Evolutionary conservation across 2,888 invertebrate genomes (phyloP), one percentile per base, ranked within the genome.

Genomic region (Vannuccia rotundouncinata): DNA sequence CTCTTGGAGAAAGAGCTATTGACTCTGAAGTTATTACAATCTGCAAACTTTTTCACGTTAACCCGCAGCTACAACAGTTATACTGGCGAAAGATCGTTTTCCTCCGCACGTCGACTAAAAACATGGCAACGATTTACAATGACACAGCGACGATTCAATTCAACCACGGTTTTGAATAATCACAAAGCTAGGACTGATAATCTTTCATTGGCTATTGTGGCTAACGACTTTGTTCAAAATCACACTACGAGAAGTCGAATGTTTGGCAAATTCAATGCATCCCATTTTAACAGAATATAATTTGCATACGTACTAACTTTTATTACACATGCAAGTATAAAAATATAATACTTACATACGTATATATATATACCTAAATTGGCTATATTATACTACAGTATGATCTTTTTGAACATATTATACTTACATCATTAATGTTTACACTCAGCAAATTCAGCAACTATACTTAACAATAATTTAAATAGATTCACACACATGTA

Each of bases 211-310:
- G 22, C 5, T 66, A 66, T 66, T 66, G 66, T 66, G 66, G 66
- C 66, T 66, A 66, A 66, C 66, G 66, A 66, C 5, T 66, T 66
- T 66, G 66, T 66, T 66, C 66, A 66, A 66, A 66, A 66, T 66
- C 66, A 66, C 66, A 66, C 66, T 22, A 66, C 66, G 66, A 66
- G 66, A 66, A 66, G 66, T 66, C 66, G 66, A 66, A 66, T 66
- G 66, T 66, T 66, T 66, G 66, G 66, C 66, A 66, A 66, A 66
- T 66, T 66, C 66, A 66, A 66, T 66, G 25, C 66, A 66, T 66
- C 66, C 66, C 66, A 66, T 5, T 66, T 66, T 66, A 66, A 66
- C 25, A 66, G 66, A 66, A 66, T 66, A 66, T 66, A 66, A 66
- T 66, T 66, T 66, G 25, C 25, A n/a, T 66, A 27, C 66, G 66